phyloP scores from a whole-genome alignment of 2,113 vertebrate species.

The Pedionomus torquatus region DNA sequence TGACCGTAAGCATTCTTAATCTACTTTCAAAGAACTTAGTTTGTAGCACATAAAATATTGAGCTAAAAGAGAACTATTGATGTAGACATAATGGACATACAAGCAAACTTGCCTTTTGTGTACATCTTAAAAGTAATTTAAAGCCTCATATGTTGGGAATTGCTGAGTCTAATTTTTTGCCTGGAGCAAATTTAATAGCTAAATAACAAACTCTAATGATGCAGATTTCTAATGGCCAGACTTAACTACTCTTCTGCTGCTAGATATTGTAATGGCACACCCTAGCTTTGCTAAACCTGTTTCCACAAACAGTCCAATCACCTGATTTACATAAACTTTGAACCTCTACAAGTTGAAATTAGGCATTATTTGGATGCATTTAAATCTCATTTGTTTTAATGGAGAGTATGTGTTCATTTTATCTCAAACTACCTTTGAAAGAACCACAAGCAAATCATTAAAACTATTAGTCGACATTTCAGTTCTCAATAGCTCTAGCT shows the following conservation, averaged over 20 bases:
- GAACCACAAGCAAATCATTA: constrained; percentile 21
- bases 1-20: neutral
- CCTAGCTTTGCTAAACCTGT: neutral
- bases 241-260: neutral
- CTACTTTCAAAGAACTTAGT: neutral
- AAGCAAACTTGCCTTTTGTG: constrained; percentile 36
- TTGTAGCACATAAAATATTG: constrained; percentile 3
- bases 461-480: constrained; percentile 38
- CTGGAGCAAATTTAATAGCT: constrained; percentile 12
- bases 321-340: neutral
- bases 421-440: constrained; percentile 35
- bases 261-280: neutral
- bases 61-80: constrained; percentile 2
- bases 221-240: constrained; percentile 27
- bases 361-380: neutral
- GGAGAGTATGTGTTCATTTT: constrained; percentile 1
- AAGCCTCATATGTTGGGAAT: neutral
- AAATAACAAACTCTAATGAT: neutral
- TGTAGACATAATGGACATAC: neutral
- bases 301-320: neutral
- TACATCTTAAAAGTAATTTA: constrained; percentile 34
- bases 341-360: neutral
- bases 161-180: constrained; percentile 45
- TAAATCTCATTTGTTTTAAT: constrained; percentile 33
- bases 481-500: neutral